phyloP scores from a whole-genome alignment of 2,113 vertebrate genomes.

The Numenius arquata region DNA sequence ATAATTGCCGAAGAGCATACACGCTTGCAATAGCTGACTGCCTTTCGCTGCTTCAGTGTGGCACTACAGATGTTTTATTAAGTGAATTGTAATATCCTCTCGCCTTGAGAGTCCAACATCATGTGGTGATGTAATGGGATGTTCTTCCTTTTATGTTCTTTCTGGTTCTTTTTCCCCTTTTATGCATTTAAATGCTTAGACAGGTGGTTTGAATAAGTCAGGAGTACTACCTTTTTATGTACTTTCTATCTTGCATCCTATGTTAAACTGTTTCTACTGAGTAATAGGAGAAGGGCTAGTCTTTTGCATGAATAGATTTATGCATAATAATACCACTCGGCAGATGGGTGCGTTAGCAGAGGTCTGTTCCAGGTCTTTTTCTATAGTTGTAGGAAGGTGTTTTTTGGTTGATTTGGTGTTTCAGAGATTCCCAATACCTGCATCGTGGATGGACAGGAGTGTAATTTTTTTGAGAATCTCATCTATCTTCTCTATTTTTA shows the following conservation, averaged over 20 bases:
- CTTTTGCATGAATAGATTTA: not conserved
- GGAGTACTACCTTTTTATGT: not conserved
- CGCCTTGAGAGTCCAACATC: slow-evolving; percentile 1
- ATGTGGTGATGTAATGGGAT: slow-evolving; percentile 56
- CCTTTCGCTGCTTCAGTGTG: slow-evolving; percentile 26
- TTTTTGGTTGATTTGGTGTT: not conserved
- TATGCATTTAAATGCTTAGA: slow-evolving; percentile 33
- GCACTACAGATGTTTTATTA: slow-evolving; percentile 50
- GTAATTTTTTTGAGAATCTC: not conserved
- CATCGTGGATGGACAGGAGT: not conserved
- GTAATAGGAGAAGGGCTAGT: not conserved
- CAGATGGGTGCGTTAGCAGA: not conserved
- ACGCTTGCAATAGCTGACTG: slow-evolving; percentile 12
- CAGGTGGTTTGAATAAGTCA: slow-evolving; percentile 48
- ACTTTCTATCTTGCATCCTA: not conserved
- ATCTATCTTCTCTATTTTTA: not conserved
- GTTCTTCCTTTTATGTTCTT: slow-evolving; percentile 22
- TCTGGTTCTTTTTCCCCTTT: not conserved
- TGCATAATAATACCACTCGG: not conserved
- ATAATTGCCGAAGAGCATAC: not conserved
- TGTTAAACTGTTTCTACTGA: slow-evolving; percentile 5
- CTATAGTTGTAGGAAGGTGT: not conserved
- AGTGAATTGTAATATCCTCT: slow-evolving; percentile 48
- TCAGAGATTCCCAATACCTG: not conserved
- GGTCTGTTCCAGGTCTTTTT: not conserved